Evolutionary conservation across 2,797 vertebrate species (phyloP).

Genomic region (Sarcophilus harrisii): DNA sequence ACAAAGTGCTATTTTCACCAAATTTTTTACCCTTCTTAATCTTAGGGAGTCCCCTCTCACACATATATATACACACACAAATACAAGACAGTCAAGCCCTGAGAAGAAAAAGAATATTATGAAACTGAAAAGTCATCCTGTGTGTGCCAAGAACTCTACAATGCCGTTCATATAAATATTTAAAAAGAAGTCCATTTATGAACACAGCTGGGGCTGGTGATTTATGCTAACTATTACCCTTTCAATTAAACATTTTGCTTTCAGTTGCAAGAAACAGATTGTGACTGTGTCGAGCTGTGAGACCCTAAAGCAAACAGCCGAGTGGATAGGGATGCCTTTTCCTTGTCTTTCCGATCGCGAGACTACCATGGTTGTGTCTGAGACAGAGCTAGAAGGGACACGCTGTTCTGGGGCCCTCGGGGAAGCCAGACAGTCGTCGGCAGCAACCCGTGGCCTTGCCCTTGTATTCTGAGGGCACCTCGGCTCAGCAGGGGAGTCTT

Average conservation of each 20-base stretch:
- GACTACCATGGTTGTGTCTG: background rate
- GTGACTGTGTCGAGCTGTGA: slow-evolving; percentile 31
- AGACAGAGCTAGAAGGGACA: background rate
- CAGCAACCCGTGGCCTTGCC: background rate
- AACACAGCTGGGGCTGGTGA: slow-evolving; percentile 33
- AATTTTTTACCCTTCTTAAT: background rate
- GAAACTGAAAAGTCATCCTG: slow-evolving; percentile 1
- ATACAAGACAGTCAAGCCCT: background rate
- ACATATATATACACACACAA: background rate
- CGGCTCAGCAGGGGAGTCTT: background rate
- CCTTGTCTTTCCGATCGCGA: background rate
- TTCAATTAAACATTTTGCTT: slow-evolving; percentile 74
- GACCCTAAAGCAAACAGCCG: slow-evolving; percentile 2
- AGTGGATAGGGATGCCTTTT: background rate
- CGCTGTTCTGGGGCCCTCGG: background rate
- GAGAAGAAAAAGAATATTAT: background rate
- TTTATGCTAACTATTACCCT: slow-evolving; percentile 59
- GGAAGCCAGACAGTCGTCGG: background rate
- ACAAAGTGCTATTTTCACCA: background rate
- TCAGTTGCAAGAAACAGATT: slow-evolving; percentile 7
- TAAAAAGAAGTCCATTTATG: fast-evolving
- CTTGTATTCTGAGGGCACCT: background rate
- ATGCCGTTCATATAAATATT: background rate
- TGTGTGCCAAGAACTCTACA: background rate
- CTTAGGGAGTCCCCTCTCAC: background rate